Conservation (phyloP, 2,888 invertebrate genomes). For the Epicampocera succincta region DNA sequence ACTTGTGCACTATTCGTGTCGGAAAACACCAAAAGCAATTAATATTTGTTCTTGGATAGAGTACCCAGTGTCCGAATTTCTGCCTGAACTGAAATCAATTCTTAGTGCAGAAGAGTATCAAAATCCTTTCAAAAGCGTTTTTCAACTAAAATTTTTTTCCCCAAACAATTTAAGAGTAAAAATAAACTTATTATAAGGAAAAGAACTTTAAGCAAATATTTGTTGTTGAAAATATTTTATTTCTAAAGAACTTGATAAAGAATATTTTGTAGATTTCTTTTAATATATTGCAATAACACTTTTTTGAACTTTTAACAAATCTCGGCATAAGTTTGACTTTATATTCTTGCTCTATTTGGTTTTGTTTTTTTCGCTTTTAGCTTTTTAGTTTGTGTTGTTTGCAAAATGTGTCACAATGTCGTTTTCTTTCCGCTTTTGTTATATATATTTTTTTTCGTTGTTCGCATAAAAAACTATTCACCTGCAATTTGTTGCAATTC, state of each 20-base stretch:
- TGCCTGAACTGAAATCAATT: too few species aligned
- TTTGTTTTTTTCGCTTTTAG: not conserved
- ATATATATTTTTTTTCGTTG: conserved; percentile 8
- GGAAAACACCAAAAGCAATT: too few species aligned
- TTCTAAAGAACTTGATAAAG: conserved; percentile 4
- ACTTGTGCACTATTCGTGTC: too few species aligned
- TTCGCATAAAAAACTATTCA: conserved; percentile 67
- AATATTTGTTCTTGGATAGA: too few species aligned
- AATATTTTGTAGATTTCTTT: conserved; percentile 15
- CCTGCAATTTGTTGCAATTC: conserved; percentile 72
- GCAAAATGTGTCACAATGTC: conserved; percentile 63
- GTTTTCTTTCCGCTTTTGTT: conserved; percentile 16
- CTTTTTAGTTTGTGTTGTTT: conserved; percentile 10
- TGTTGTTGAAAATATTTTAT: conserved; percentile 4
- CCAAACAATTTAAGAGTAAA: not conserved
- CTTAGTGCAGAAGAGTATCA: too few species aligned
- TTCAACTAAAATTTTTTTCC: too few species aligned
- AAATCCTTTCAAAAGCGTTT: too few species aligned
- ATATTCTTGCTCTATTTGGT: conserved; percentile 35
- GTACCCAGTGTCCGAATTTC: too few species aligned
- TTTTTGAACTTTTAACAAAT: conserved; percentile 49
- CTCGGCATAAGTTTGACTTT: conserved; percentile 50
- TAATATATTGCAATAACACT: conserved; percentile 21
- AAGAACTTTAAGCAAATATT: conserved; percentile 10
- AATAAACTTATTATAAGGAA: not conserved